Evolutionary conservation across 2,113 vertebrate genomes (phyloP), one percentile per base, ranked within the genome.

Genomic region (Vicugna pacos): DNA sequence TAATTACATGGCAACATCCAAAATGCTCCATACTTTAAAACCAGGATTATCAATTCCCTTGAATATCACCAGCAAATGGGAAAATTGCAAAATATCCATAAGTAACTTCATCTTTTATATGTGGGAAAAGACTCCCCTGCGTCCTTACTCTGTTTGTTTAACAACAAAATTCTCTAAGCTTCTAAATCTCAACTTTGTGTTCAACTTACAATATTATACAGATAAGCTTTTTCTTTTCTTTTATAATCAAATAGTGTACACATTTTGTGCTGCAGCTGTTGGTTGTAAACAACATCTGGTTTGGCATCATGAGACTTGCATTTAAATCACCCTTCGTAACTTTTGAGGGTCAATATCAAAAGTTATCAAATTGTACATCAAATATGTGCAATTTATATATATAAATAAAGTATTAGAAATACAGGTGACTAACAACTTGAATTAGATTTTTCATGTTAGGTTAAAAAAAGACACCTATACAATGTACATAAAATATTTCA

Each of bases 1-100:
- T 89, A 93, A 60, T 89, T 92, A 56, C n/a, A 65, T 77, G 88
- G 32, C 17, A 96, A 64, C 6, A 42, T 83, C 65, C 52, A 93
- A 89, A 85, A 75, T 62, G 73, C 3, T 22, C 26, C 70, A 13
- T 3, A 54, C 24, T 10, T 11, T 65, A 35, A 76, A 35, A 80
- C 48, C 76, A 67, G 8, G 24, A 84, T 96, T 84, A 46, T 83
- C 52, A 50, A 28, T 83, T 84, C 30, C 91, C 26, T 92, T 80
- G 32, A 58, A 69, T 52, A 70, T 12, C 58, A 93, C 6, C 32
- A 89, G 11, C 17, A 85, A 76, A 54, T 86, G 80, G 48, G 67
- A 95, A 91, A 56, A 50, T 28, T 50, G 3, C 22, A 76, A 50
- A 77, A 38, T 46, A 73, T 69, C 9, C 8, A 0, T 79, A 72